These are phyloP conservation scores for Fukomys damarensis DNA, from an alignment of 2,113 vertebrate genomes.

Conservation along the genomic window DNA sequence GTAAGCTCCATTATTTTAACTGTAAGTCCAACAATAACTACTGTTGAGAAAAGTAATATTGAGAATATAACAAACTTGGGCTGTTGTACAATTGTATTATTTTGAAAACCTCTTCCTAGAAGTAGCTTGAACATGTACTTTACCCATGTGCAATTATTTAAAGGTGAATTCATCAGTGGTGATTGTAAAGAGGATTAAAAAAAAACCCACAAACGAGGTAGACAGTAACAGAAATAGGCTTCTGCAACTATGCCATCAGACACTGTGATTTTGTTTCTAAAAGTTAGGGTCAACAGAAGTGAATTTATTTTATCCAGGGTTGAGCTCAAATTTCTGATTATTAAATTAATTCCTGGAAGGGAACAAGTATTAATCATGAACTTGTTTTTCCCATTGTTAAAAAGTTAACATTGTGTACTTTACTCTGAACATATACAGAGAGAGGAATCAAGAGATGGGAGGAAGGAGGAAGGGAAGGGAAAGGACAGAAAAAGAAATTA, in stretches of 20 bases:
- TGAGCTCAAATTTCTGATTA: background rate
- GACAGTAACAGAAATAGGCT: background rate
- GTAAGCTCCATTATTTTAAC: background rate
- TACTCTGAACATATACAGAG: background rate
- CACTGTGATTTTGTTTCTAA: background rate
- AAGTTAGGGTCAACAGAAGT: background rate
- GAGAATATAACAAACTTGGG: background rate
- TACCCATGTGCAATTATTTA: background rate
- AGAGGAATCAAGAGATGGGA: background rate
- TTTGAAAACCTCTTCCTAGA: background rate
- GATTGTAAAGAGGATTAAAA: background rate
- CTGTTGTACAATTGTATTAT: background rate
- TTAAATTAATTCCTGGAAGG: background rate
- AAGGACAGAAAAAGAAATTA: background rate
- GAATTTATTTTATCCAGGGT: background rate
- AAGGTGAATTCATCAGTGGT: background rate
- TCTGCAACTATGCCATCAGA: background rate
- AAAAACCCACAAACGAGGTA: background rate
- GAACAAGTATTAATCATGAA: background rate
- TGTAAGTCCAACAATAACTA: background rate
- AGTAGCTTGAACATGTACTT: background rate
- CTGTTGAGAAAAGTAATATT: background rate
- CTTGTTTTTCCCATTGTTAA: background rate
- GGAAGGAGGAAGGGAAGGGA: background rate
- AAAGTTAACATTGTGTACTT: background rate